These are phyloP conservation scores for Tragulus kanchil DNA, from an alignment of 2,113 vertebrate species.

Conservation along the genomic window DNA sequence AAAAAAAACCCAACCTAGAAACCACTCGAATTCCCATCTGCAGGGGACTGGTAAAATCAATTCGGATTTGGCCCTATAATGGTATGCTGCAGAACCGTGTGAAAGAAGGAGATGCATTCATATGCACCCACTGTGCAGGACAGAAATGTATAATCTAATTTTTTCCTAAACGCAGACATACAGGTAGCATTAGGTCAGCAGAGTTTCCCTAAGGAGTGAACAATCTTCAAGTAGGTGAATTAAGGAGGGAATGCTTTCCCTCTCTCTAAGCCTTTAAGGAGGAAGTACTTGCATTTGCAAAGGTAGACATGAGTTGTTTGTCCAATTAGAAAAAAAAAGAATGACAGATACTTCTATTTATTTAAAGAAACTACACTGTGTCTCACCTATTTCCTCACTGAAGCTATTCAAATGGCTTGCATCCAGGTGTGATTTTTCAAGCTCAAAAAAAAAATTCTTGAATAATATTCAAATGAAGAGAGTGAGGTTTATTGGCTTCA, in stretches of 20 bases:
- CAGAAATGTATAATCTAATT: background rate
- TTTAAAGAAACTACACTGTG: background rate
- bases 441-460: background rate
- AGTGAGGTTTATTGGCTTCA: fast-evolving
- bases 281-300: background rate
- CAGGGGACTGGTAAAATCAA: background rate
- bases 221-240: background rate
- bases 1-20: background rate
- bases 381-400: too few relatives aligned
- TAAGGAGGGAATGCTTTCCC: background rate
- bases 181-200: background rate
- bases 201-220: background rate
- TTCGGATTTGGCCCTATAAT: too few relatives aligned
- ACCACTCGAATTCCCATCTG: background rate
- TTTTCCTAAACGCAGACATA: background rate
- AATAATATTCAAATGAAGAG: background rate
- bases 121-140: background rate
- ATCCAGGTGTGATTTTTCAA: background rate
- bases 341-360: background rate
- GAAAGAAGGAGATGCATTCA: background rate
- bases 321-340: background rate
- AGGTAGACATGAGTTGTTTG: background rate
- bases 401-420: background rate
- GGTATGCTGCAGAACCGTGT: background rate
- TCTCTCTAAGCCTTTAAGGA: background rate